Base-by-base conservation (phyloP, 30 jellyfish, hydroid and myxozoan genomes). In the Aurelia sp. region DNA sequence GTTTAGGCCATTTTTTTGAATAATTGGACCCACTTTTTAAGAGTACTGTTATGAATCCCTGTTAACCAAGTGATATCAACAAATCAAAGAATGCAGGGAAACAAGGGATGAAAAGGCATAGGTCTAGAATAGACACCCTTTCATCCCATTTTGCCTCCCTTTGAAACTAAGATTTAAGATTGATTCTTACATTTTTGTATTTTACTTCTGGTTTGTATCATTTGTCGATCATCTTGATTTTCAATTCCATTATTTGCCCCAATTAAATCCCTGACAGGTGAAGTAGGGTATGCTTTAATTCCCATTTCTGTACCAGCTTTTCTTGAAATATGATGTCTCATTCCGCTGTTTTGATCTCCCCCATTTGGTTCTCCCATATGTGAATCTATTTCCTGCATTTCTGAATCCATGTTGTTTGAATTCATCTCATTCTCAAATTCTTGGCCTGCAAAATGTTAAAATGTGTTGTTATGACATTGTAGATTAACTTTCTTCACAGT, bases 351-450 rank as follows among this genome's bases (percentile, higher is more conserved):
- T 62, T 84, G 86, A 33, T 65, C 59, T 52, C 38, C 91, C 12
- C 62, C 72, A 24, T 6, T 33, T 21, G 51, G 88, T 22, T 47
- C 59, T 57, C 77, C 93, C 80, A 62, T 40, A 8, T 76, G 44
- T 66, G 96, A 24, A 48, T 78, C 90, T 78, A 71, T 78, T 16
- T 88, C 96, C 15, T n/a, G 61, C 82, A 67, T 75, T 5, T 86
- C 76, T 38, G 31, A 65, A 40, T 86, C 96, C 91, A 74, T 78
- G 66, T 81, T 74, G 33, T 78, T 74, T 48, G 89, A 51, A 21
- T 88, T 68, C 96, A 88, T 88, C 22, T 78, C 89, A 20, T 78
- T 57, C 53, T 88, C 96, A 76, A 78, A 61, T 44, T 88, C 96
- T 78, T 88, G 96, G 33, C 96, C 96, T 88, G 33, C 3, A 60